phyloP scores from a whole-genome alignment of 2,888 invertebrate species.

The Lordiphosa andalusiaca region DNA sequence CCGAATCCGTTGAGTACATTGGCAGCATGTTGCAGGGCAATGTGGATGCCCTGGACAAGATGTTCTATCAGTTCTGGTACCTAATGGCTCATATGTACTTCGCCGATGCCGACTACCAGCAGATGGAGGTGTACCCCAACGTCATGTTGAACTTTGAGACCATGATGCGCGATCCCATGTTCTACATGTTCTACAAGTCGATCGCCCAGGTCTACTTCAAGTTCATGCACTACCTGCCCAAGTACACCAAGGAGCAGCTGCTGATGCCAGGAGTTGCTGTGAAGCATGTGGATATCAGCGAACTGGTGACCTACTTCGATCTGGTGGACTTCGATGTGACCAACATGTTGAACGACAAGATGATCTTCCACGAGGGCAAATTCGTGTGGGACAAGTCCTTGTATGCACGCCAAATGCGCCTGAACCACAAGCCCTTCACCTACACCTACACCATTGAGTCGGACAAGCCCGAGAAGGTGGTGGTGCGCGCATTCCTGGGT shows the following conservation, averaged over 20 bases:
- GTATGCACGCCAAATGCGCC: conserved; percentile 84
- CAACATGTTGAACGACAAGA: conserved; percentile 74
- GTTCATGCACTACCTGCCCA: conserved; percentile 83
- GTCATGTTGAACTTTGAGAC: conserved; percentile 85
- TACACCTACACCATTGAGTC: conserved; percentile 83
- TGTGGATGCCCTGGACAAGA: conserved; percentile 77
- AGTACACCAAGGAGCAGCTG: conserved; percentile 84
- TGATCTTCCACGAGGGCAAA: conserved; percentile 75
- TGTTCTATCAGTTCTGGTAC: conserved; percentile 74
- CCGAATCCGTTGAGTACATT: conserved; percentile 82
- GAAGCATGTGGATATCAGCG: conserved; percentile 84
- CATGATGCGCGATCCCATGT: conserved; percentile 86
- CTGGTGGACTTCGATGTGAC: conserved; percentile 84
- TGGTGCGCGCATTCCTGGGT: conserved; percentile 85
- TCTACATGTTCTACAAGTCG: conserved; percentile 85
- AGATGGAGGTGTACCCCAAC: conserved; percentile 81
- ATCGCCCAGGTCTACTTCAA: conserved; percentile 83
- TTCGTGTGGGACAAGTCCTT: conserved; percentile 80
- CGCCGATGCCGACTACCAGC: conserved; percentile 52
- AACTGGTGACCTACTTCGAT: conserved; percentile 86
- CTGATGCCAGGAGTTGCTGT: conserved; percentile 84
- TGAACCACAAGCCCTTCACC: conserved; percentile 86
- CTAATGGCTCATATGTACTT: conserved; percentile 62
- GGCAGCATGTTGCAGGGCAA: conserved; percentile 83
- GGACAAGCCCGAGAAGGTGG: conserved; percentile 82